Evolutionary conservation across 2,888 invertebrate species (phyloP).

Genomic region (Synanthedon andrenaeformis): DNA sequence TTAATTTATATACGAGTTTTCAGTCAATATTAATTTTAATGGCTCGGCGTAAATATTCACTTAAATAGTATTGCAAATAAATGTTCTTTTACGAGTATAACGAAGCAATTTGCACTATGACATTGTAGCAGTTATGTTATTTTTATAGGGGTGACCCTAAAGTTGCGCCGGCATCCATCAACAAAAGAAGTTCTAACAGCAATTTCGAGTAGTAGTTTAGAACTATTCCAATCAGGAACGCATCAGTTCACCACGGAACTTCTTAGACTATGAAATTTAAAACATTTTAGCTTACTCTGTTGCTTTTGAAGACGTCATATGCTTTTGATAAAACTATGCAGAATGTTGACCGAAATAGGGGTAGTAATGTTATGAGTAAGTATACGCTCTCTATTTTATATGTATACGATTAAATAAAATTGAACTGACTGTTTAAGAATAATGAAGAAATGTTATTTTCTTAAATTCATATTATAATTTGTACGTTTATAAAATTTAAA

Average conservation of each 20-base stretch:
- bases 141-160: conserved; percentile 7
- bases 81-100: conserved; percentile 3
- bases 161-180: conserved; percentile 8
- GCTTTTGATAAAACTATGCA: no score
- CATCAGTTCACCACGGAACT: conserved; percentile 7
- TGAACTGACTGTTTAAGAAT: no score
- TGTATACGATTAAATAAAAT: no score
- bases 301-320: neutral
- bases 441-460: no score
- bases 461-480: no score
- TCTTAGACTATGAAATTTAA: neutral
- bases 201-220: conserved; percentile 9
- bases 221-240: conserved; percentile 13
- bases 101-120: neutral
- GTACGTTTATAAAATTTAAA: no score
- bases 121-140: conserved; percentile 7
- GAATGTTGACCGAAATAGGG: no score
- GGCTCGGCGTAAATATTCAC: neutral
- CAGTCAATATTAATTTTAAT: no score
- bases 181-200: conserved; percentile 6
- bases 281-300: neutral
- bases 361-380: no score
- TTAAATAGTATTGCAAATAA: neutral
- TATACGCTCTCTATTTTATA: no score
- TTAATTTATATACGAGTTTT: no score